phyloP scores from a whole-genome alignment of 2,797 vertebrate species.

The Trachops cirrhosus region DNA sequence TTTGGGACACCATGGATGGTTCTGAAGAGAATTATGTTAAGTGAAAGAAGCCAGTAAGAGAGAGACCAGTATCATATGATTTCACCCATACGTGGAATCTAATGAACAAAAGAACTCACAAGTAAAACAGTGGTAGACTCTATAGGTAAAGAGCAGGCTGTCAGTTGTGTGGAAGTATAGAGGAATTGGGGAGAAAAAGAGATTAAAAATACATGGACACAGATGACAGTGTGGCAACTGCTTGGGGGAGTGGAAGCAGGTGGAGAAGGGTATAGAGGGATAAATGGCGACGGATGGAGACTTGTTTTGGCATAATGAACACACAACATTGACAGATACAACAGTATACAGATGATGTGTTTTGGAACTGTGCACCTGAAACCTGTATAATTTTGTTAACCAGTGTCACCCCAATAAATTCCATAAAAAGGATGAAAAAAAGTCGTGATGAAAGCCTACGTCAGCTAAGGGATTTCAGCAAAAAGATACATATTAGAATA shows the following conservation, averaged over 20 bases:
- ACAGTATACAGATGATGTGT: too few species aligned
- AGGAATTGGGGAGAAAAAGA: background rate
- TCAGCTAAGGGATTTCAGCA: background rate
- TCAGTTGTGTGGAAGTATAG: background rate
- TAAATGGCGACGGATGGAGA: background rate
- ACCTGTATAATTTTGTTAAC: background rate
- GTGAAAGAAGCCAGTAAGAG: background rate
- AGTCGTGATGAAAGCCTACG: background rate
- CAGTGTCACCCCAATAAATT: background rate
- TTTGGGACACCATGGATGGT: background rate
- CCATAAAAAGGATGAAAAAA: background rate
- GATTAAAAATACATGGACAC: background rate
- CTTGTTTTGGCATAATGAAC: background rate
- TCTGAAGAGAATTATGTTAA: background rate
- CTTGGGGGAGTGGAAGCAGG: background rate
- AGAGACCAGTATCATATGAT: background rate
- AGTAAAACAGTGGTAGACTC: background rate
- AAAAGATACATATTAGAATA: background rate
- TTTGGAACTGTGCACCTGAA: background rate
- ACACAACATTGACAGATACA: background rate
- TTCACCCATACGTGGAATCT: background rate
- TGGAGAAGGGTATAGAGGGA: background rate
- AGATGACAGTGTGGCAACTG: background rate
- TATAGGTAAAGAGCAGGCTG: background rate
- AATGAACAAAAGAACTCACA: background rate